Conservation (phyloP, 2,113 vertebrate species). For the Aldabrachelys gigantea region DNA sequence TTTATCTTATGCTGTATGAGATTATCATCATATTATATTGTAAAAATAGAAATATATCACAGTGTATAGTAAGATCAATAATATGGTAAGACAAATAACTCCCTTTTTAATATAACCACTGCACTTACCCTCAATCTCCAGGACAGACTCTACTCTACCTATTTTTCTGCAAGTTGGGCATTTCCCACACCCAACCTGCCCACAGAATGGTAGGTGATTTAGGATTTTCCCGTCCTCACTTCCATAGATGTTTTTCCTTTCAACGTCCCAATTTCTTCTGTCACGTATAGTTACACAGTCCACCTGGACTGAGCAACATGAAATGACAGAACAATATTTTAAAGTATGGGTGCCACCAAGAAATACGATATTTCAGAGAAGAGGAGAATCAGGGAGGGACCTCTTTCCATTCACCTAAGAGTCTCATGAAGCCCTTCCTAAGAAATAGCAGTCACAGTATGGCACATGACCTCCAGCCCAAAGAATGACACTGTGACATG, state of each 20-base stretch:
- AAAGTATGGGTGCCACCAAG: neutral
- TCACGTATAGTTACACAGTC: neutral
- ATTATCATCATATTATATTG: neutral
- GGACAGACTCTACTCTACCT: neutral
- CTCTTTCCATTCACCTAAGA: neutral
- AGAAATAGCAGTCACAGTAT: neutral
- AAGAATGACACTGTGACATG: neutral
- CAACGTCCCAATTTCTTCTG: neutral
- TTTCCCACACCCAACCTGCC: neutral
- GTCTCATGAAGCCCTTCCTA: neutral
- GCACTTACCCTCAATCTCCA: neutral
- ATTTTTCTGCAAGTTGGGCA: neutral
- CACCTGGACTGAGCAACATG: neutral
- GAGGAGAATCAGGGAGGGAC: neutral
- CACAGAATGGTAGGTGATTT: neutral
- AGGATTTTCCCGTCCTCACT: neutral
- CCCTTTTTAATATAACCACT: neutral
- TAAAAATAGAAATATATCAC: neutral
- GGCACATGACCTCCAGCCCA: neutral
- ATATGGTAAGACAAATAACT: neutral
- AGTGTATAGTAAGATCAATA: neutral
- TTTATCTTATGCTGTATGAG: neutral
- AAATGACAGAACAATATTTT: neutral
- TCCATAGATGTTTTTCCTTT: neutral
- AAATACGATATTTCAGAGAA: neutral